These are phyloP conservation scores for Microhierax caerulescens DNA, from an alignment of 2,797 vertebrate species.

Conservation along the genomic window DNA sequence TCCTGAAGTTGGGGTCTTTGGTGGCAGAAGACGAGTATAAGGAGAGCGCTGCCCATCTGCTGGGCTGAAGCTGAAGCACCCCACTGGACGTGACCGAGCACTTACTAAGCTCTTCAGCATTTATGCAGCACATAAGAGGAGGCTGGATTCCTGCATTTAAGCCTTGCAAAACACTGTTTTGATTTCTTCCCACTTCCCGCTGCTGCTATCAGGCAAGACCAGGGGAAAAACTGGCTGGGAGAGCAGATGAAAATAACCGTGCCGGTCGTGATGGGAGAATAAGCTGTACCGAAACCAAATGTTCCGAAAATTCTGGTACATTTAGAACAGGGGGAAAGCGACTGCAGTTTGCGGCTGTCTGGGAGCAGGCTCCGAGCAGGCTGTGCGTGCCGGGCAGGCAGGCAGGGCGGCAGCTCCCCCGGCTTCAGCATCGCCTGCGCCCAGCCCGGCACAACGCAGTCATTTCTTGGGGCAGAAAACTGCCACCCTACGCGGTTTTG, in stretches of 20 bases:
- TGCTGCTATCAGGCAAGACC: neutral
- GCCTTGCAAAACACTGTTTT: no score
- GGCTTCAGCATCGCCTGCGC: neutral
- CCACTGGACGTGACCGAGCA: neutral
- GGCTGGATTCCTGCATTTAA: neutral
- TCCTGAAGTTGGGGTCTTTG: neutral
- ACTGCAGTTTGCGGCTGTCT: fast-evolving
- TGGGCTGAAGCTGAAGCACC: neutral
- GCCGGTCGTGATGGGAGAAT: fast-evolving
- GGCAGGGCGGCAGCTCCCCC: neutral
- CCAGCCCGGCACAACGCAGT: fast-evolving
- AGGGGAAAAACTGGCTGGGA: neutral
- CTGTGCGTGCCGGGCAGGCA: fast-evolving
- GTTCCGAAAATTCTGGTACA: fast-evolving
- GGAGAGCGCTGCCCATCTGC: neutral
- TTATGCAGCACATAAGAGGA: fast-evolving
- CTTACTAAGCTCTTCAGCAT: neutral
- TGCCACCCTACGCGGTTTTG: fast-evolving
- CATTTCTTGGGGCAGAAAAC: neutral
- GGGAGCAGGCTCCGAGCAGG: fast-evolving
- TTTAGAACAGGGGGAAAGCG: fast-evolving
- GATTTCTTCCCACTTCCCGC: neutral
- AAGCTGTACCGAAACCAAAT: neutral
- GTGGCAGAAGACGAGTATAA: neutral
- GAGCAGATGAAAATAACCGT: neutral